These are phyloP conservation scores for Manis pentadactyla DNA, from an alignment of 2,797 vertebrate genomes.

Conservation along the genomic window DNA sequence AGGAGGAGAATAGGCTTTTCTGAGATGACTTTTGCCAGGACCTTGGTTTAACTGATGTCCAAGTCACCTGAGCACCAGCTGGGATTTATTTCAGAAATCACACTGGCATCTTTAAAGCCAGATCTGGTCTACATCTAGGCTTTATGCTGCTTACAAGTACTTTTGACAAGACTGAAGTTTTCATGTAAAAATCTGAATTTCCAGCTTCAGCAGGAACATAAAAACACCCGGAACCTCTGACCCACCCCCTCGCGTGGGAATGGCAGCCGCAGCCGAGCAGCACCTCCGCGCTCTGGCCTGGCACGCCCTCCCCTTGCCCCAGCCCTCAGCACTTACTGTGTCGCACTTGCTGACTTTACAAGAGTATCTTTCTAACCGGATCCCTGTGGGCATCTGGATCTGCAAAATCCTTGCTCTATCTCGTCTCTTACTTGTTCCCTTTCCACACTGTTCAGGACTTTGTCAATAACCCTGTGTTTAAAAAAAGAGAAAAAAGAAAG, in stretches of 20 bases:
- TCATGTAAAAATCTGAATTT: not conserved
- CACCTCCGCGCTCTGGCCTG: not conserved
- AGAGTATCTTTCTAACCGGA: not conserved
- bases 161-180: not conserved
- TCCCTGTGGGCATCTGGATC: not conserved
- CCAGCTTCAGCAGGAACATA: not conserved
- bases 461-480: too few relatives aligned
- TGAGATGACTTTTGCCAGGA: not conserved
- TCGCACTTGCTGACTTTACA: not conserved
- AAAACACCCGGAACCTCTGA: not conserved
- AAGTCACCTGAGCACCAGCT: not conserved
- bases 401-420: not conserved
- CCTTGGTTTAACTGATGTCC: not conserved
- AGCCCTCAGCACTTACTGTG: not conserved
- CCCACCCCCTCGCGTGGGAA: not conserved
- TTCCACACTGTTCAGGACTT: not conserved
- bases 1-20: not conserved
- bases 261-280: too few relatives aligned
- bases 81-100: not conserved
- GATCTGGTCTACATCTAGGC: not conserved
- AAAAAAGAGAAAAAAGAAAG: not conserved
- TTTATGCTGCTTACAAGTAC: not conserved
- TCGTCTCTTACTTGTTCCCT: not conserved
- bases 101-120: not conserved
- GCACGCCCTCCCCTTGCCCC: not conserved